Evolutionary conservation across 2,888 invertebrate genomes (phyloP), one percentile per base, ranked within the genome.

Genomic region (Epistrophe eligans): DNA sequence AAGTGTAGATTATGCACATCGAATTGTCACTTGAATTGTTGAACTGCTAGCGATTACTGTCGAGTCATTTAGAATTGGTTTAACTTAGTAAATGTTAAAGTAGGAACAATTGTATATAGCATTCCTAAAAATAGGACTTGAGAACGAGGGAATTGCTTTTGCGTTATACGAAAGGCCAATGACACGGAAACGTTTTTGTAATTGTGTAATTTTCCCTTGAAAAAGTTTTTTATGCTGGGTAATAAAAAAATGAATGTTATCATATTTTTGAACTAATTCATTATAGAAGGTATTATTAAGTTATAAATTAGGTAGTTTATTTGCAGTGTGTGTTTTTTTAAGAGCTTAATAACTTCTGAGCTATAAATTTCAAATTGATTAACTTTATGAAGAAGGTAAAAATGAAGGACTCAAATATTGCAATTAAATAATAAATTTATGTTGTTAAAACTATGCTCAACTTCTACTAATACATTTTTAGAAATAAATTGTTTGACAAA

Each of bases 21-120:
- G 87, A 83, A 76, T 83, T 87, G 87, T 87, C 87, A 87, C 87
- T 79, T 87, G 87, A 79, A 87, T 87, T 83, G 82, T 83, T 79
- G 74, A 71, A 79, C 76, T 87, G 79, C 74, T 55, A 79, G 87
- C 67, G 83, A 79, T 79, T 79, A 79, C 64, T 82, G 79, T 79
- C 60, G 70, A 70, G 55, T 70, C 52, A 52, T 35, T 38, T 55
- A 52, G 52, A 77, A 70, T 74, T 70, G 72, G 76, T 80, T 80
- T 77, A 38, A 66, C 52, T 58, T 83, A 43, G 43, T n/a, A 24
- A 13, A 38, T 17, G 50, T 50, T 43, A 43, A 64, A 45, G 35
- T n/a, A 48, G 55, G 28, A 11, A 55, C 52, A 73, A 3, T 6
- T 24, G 32, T 24, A 24, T 24, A 24, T 24, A 1, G 38, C 45